These are phyloP conservation scores for Drosophila varians DNA, from an alignment of 1,140 invertebrate genomes.

Conservation along the genomic window DNA sequence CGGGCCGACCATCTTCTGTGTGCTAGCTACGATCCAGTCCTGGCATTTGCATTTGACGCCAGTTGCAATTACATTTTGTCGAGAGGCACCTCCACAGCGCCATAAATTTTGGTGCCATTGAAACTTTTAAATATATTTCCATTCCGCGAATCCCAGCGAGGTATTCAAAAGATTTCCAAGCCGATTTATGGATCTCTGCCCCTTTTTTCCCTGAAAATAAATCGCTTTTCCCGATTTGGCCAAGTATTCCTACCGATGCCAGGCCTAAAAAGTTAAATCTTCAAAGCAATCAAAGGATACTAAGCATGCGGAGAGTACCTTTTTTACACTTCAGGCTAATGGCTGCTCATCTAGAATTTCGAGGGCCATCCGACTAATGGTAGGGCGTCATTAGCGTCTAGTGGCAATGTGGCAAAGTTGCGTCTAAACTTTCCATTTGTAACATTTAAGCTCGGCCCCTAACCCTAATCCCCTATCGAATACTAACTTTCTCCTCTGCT, in stretches of 20 bases:
- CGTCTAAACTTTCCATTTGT: constrained; percentile 48
- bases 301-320: constrained; percentile 6
- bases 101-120: constrained; percentile 66
- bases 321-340: constrained; percentile 22
- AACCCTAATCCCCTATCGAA: constrained; percentile 45
- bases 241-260: background rate
- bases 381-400: constrained; percentile 38
- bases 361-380: constrained; percentile 34
- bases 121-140: constrained; percentile 71
- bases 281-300: too few species aligned
- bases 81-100: constrained; percentile 2
- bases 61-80: constrained; percentile 30
- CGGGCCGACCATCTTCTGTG: too few species aligned
- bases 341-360: constrained; percentile 38
- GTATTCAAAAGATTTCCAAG: constrained; percentile 41
- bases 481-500: constrained; percentile 45
- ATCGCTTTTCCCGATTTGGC: constrained; percentile 50
- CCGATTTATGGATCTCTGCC: constrained; percentile 25
- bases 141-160: constrained; percentile 34
- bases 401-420: constrained; percentile 42
- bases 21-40: constrained; percentile 25
- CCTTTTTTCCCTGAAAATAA: constrained; percentile 68
- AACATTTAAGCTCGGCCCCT: constrained; percentile 32
- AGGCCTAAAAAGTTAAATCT: too few species aligned
- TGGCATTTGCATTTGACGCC: constrained; percentile 62